Base-by-base conservation (phyloP, 2,888 invertebrate species). In the Artemia sinica region DNA sequence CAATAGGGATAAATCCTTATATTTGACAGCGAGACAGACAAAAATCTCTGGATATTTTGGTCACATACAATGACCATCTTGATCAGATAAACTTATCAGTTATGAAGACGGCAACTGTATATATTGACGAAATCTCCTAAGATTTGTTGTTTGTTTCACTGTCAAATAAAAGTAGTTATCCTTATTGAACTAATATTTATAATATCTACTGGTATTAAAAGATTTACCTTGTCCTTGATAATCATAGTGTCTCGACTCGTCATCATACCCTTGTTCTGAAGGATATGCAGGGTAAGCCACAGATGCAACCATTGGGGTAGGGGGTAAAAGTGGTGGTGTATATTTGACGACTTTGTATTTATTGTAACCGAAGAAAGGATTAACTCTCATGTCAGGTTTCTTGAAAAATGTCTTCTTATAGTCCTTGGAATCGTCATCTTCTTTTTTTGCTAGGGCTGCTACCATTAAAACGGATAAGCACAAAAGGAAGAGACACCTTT, bases 261-360 rank as follows among this genome's bases (percentile, higher is more conserved):
- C 63, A 18, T n/a, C 63, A 9, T 58, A 58, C 41, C 41, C 41
- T 3, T 58, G 63, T 10, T 58, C 63, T 28, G 28, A n/a, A n/a
- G 28, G 8, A 41, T 41, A 41, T 41, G 68, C 51, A n/a, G 18
- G 50, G 8, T 66, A 41, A 13, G 69, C 49, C 11, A 49, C 63
- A 12, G 41, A n/a, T 13, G 69, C 65, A 50, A 49, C 65, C 14
- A 69, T 10, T 2, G 69, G 66, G 13, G 69, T 28, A 18, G 69
- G 69, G 13, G 66, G 66, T 13, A 69, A 10, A 52, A 69, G 67
- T 1, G 67, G 28, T 2, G 69, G 69, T n/a, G 66, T 69, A 28
- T 69, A 70, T 14, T 51, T 58, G 8, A 69, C 66, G 12, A 69
- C 65, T 63, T 70, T 70, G 65, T 69, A 70, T 69, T 69, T 70